Base-by-base conservation (phyloP, 2,113 vertebrate genomes). In the Heliornis fulica region DNA sequence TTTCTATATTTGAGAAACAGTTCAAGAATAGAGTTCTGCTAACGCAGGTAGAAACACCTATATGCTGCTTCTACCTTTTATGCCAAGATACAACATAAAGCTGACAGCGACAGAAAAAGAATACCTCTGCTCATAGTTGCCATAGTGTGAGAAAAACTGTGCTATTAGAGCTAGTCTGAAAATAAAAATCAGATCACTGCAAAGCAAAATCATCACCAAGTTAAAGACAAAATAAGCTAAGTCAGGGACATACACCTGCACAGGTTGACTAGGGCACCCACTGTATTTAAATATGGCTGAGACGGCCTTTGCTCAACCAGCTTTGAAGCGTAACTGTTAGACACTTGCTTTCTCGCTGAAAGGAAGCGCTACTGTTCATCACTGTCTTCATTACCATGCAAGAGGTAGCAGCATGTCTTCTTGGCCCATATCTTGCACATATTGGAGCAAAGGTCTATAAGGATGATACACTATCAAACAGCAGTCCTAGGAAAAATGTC, bases 381-480 rank as follows among this genome's bases (percentile, higher is more conserved):
- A 89, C 8, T 93, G 46, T 82, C 94, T 94, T 96, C 93, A 79
- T 98, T 98, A 99, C 99, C 99, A 99, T 97, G 99, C 99, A 6
- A 99, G 98, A 59, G 99, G 99, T 87, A 99, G 98, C 95, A 99
- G 98, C 99, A 99, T 99, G 97, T 99, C 99, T 97, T 99, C 99
- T 98, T 99, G 99, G 94, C 99, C 99, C 99, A 99, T 99, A 95
- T 99, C 99, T 98, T 99, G 99, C 87, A 99, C 99, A 96, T 99
- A 99, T 91, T 99, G 99, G 96, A 99, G 95, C 96, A 99, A 97
- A 59, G 99, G 99, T 98, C 99, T 98, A 89, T 99, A 99, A 56
- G 99, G 99, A 97, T 99, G 99, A 98, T 99, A 99, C 57, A 99
- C 99, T 94, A 99, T 99, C 98, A 99, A 98, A 98, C 99, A 99